These are phyloP conservation scores for Idris sp. DNA, from an alignment of 1,140 invertebrate species.

Conservation along the genomic window DNA sequence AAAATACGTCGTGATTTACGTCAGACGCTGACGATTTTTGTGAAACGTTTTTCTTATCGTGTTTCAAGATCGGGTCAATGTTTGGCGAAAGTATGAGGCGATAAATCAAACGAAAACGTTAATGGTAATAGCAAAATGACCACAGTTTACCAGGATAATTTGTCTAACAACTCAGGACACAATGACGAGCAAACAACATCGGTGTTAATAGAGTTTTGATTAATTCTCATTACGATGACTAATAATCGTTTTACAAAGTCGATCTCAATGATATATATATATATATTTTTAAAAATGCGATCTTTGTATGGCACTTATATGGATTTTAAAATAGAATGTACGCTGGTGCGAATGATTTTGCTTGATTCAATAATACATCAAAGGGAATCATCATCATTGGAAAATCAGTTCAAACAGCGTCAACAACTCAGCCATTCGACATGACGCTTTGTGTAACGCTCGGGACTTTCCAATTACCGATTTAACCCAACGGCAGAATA, in stretches of 20 bases:
- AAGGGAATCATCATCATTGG: constrained; percentile 57
- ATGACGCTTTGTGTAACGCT: constrained; percentile 48
- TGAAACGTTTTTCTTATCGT: constrained; percentile 10
- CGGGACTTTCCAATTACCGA: constrained; percentile 59
- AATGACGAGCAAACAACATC: constrained; percentile 23
- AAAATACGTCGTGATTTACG: constrained; percentile 30
- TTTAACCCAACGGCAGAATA: constrained; percentile 53
- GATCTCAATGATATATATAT: no score
- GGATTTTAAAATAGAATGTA: constrained; percentile 20
- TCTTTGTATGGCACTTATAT: no score
- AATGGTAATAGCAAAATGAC: constrained; percentile 32
- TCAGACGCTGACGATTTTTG: constrained; percentile 26
- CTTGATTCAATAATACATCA: constrained; percentile 59
- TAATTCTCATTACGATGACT: constrained; percentile 24
- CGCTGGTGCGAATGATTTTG: constrained; percentile 44
- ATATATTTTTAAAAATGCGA: no score
- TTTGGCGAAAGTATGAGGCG: constrained; percentile 21
- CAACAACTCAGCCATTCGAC: constrained; percentile 51
- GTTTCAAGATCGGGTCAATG: constrained; percentile 15
- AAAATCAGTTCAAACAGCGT: constrained; percentile 54
- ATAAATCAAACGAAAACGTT: constrained; percentile 28
- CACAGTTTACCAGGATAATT: constrained; percentile 31
- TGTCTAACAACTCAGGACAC: constrained; percentile 20
- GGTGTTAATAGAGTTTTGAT: constrained; percentile 38
- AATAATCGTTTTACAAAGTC: no score